phyloP scores from a whole-genome alignment of 2,888 invertebrate species.

The Epiblema foenella region DNA sequence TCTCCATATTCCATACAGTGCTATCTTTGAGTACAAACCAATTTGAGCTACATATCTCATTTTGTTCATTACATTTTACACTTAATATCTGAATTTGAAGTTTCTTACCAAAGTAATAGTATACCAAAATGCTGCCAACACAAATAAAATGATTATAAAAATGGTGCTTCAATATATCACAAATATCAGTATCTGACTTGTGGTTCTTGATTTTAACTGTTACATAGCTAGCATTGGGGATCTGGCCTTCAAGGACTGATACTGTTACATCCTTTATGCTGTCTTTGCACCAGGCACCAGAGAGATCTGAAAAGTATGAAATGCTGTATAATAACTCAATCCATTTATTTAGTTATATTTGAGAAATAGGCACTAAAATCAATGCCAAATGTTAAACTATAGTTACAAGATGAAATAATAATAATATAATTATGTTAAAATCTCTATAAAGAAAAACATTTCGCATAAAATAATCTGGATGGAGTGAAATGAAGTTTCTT shows the following conservation, averaged over 20 bases:
- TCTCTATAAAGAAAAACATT: background rate
- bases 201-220: slow-evolving; percentile 67
- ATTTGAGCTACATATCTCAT: slow-evolving; percentile 52
- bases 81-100: slow-evolving; percentile 68
- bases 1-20: slow-evolving; percentile 70
- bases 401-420: background rate
- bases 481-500: background rate
- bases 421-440: background rate
- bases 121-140: slow-evolving; percentile 65
- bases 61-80: slow-evolving; percentile 61
- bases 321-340: background rate
- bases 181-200: slow-evolving; percentile 68
- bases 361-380: background rate
- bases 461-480: background rate
- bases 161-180: slow-evolving; percentile 72
- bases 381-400: background rate
- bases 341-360: background rate
- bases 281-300: slow-evolving; percentile 70
- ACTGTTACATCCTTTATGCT: slow-evolving; percentile 67
- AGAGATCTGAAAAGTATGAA: slow-evolving; percentile 63
- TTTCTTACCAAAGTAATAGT: slow-evolving; percentile 83
- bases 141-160: slow-evolving; percentile 68
- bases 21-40: slow-evolving; percentile 73
- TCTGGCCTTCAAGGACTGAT: slow-evolving; percentile 62
- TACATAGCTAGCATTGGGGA: slow-evolving; percentile 61